Evolutionary conservation across 2,113 vertebrate species (phyloP).

Genomic region (Alligator mississippiensis): DNA sequence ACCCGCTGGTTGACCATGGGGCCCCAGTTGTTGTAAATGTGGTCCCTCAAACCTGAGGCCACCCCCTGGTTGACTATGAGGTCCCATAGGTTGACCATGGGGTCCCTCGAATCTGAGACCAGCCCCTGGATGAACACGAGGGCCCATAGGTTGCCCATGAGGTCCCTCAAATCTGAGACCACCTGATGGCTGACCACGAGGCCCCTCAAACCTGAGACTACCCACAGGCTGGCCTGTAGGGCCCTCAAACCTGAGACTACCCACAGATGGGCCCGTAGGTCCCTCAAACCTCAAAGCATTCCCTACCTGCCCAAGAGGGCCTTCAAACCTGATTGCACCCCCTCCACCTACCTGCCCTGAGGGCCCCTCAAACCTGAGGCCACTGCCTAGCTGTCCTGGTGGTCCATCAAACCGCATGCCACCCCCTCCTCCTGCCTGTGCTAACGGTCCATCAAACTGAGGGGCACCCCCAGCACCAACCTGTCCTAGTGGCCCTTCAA

Average conservation of each 20-base stretch:
- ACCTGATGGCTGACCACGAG: slow-evolving; percentile 82
- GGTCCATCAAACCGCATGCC: slow-evolving; percentile 83
- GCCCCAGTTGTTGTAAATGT: slow-evolving; percentile 81
- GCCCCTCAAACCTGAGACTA: slow-evolving; percentile 85
- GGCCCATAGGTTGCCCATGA: slow-evolving; percentile 81
- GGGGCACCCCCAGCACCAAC: slow-evolving; percentile 73
- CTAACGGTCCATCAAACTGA: slow-evolving; percentile 77
- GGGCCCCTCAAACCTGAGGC: slow-evolving; percentile 85
- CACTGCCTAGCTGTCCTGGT: slow-evolving; percentile 78
- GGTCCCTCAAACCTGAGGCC: slow-evolving; percentile 86
- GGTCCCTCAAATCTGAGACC: slow-evolving; percentile 87
- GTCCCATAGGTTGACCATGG: slow-evolving; percentile 82
- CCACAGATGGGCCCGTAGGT: slow-evolving; percentile 79
- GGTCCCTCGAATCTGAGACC: slow-evolving; percentile 86
- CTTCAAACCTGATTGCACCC: slow-evolving; percentile 80
- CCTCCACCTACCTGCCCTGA: slow-evolving; percentile 77
- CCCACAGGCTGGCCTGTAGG: slow-evolving; percentile 80
- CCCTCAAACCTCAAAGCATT: slow-evolving; percentile 85
- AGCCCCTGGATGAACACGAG: slow-evolving; percentile 80
- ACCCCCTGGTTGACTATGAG: slow-evolving; percentile 83
- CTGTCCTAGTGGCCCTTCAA: slow-evolving; percentile 79
- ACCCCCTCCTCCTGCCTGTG: slow-evolving; percentile 60
- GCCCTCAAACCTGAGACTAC: slow-evolving; percentile 85
- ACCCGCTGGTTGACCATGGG: slow-evolving; percentile 81
- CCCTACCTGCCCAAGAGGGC: slow-evolving; percentile 75